A percentile compares a stretch with the other conserved stretches of the same genome.
phyloP scores from a whole-genome alignment of 1,140 invertebrate genomes.

The Aphaenogaster floridana region DNA sequence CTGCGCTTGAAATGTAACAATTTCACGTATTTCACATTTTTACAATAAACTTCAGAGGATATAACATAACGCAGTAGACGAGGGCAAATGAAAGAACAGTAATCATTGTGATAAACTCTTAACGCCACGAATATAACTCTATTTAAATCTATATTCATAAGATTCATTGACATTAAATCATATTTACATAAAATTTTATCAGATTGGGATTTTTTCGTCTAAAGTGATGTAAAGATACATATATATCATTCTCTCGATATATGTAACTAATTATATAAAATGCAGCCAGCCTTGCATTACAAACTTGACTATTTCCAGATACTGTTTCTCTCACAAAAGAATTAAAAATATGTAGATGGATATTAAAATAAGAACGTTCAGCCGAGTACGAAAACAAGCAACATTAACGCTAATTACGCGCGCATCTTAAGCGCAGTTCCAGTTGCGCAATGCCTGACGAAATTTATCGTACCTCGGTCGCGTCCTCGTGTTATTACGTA shows the following conservation, averaged over 20 bases:
- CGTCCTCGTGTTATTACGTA: conserved; percentile 6
- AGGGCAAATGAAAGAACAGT: background rate
- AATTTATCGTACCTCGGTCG: conserved; percentile 38
- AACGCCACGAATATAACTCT: background rate
- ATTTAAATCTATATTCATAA: background rate
- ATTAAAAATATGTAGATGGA: conserved; percentile 21
- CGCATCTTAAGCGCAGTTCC: conserved; percentile 22
- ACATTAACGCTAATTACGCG: conserved; percentile 44
- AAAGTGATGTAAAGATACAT: background rate
- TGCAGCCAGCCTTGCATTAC: background rate
- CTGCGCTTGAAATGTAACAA: background rate
- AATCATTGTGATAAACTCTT: background rate
- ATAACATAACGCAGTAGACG: background rate
- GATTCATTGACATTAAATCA: background rate
- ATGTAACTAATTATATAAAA: conserved; percentile 34
- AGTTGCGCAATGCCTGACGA: conserved; percentile 30
- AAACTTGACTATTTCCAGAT: conserved; percentile 6
- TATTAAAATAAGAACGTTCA: conserved; percentile 54
- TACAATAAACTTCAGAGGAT: background rate
- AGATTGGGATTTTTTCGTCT: background rate
- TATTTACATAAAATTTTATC: background rate
- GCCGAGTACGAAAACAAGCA: background rate
- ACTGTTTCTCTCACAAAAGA: background rate
- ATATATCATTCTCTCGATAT: background rate
- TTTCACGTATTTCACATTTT: background rate